These are phyloP conservation scores for Euplexia lucipara DNA, from an alignment of 2,888 invertebrate species.

Conservation along the genomic window DNA sequence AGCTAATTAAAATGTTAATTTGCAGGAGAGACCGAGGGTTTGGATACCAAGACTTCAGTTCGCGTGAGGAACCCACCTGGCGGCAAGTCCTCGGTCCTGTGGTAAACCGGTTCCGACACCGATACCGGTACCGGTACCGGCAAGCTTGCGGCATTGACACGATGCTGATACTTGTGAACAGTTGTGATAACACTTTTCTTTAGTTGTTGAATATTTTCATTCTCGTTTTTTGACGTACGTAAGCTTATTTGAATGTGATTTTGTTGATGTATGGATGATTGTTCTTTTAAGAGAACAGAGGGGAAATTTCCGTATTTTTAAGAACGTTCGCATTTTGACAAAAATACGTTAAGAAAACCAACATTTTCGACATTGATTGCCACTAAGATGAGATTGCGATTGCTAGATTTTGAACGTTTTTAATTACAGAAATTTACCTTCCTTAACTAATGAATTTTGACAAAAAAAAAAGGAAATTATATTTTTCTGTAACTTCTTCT, in stretches of 20 bases:
- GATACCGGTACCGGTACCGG: slow-evolving; percentile 14
- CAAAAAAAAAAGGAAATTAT: too few species aligned
- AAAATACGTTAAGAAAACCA: too few species aligned
- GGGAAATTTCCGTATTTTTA: too few species aligned
- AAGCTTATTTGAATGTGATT: slow-evolving; percentile 5
- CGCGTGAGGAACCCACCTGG: slow-evolving; percentile 97
- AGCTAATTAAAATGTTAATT: slow-evolving; percentile 56
- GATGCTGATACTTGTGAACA: slow-evolving; percentile 70
- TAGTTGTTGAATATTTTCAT: slow-evolving; percentile 21
- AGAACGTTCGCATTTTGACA: too few species aligned
- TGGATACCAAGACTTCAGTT: slow-evolving; percentile 94
- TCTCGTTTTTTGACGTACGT: slow-evolving; percentile 1
- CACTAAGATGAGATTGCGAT: too few species aligned
- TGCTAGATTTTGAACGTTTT: too few species aligned
- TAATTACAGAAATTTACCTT: too few species aligned
- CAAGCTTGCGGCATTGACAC: slow-evolving; percentile 61
- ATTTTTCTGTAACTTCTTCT: too few species aligned
- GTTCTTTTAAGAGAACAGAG: background rate
- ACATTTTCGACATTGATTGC: too few species aligned
- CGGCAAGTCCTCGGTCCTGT: slow-evolving; percentile 96
- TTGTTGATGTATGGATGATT: background rate
- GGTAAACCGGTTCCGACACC: slow-evolving; percentile 90
- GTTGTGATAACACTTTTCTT: slow-evolving; percentile 23
- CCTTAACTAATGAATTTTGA: too few species aligned
- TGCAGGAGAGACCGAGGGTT: slow-evolving; percentile 95